These are phyloP conservation scores for Isoperla grammatica DNA, from an alignment of 2,888 invertebrate genomes.

Conservation along the genomic window DNA sequence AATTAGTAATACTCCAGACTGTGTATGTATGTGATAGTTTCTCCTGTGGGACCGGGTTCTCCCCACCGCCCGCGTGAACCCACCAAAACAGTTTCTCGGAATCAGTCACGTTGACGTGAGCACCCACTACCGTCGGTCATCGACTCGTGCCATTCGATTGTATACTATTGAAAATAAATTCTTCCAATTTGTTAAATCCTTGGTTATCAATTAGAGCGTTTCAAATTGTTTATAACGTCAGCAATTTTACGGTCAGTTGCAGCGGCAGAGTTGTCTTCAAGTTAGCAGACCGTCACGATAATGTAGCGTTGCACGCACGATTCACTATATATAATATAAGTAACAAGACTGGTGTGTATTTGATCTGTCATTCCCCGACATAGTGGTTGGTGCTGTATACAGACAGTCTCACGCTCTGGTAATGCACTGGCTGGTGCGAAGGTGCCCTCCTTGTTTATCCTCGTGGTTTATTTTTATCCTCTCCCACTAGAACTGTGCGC, in stretches of 20 bases:
- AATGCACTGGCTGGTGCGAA: not conserved
- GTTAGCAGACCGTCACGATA: conserved; percentile 6
- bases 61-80: too few species aligned
- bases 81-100: too few species aligned
- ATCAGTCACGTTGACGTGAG: too few species aligned
- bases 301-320: too few species aligned
- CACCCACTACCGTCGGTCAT: too few species aligned
- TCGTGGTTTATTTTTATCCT: conserved; percentile 11
- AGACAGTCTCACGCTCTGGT: conserved; percentile 15
- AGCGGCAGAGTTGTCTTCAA: not conserved
- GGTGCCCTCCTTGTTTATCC: conserved; percentile 19
- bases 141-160: too few species aligned
- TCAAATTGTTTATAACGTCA: conserved; percentile 12
- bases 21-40: too few species aligned
- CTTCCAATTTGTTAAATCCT: not conserved
- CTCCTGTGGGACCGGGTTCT: too few species aligned
- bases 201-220: conserved; percentile 13
- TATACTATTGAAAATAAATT: not conserved
- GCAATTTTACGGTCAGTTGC: conserved; percentile 12
- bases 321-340: too few species aligned
- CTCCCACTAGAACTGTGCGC: too few species aligned
- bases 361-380: conserved; percentile 1
- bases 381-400: not conserved
- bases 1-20: too few species aligned
- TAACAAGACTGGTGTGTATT: not conserved